Evolutionary conservation across 1,140 invertebrate genomes (phyloP).

Genomic region (Parapsyche elsis): DNA sequence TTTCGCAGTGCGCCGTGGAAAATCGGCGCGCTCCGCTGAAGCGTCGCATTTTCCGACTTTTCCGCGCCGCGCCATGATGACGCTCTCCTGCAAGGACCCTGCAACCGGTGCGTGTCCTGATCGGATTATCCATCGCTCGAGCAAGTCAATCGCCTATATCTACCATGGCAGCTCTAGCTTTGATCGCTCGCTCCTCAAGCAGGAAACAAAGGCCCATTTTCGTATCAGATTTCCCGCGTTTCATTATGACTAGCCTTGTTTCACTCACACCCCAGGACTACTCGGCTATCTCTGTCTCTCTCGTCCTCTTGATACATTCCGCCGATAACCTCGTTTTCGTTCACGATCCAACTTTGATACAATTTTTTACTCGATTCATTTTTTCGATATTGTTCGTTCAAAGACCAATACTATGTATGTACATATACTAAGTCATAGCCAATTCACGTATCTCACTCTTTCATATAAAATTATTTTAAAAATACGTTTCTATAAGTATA

Average conservation of each 20-base stretch:
- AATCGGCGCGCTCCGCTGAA: neutral
- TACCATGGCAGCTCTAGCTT: neutral
- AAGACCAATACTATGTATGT: too few species aligned
- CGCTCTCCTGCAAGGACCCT: too few species aligned
- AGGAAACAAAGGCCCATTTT: conserved; percentile 27
- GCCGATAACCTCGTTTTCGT: too few species aligned
- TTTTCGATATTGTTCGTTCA: too few species aligned
- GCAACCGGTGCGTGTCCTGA: too few species aligned
- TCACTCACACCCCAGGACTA: neutral
- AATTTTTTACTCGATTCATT: too few species aligned
- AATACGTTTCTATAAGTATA: too few species aligned
- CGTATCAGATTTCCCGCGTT: conserved; percentile 27
- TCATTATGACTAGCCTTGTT: neutral
- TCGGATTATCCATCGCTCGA: neutral
- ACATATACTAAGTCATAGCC: too few species aligned
- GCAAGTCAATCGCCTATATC: neutral
- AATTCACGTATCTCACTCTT: too few species aligned
- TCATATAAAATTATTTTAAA: too few species aligned
- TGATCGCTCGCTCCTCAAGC: neutral
- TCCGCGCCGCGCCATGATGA: neutral
- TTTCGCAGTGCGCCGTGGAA: neutral
- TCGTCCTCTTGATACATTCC: too few species aligned
- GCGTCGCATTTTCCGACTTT: neutral
- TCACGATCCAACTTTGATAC: too few species aligned
- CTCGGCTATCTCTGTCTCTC: neutral